Base-by-base conservation (phyloP, 1,140 invertebrate species). In the Pseudomyrmex sp. region DNA sequence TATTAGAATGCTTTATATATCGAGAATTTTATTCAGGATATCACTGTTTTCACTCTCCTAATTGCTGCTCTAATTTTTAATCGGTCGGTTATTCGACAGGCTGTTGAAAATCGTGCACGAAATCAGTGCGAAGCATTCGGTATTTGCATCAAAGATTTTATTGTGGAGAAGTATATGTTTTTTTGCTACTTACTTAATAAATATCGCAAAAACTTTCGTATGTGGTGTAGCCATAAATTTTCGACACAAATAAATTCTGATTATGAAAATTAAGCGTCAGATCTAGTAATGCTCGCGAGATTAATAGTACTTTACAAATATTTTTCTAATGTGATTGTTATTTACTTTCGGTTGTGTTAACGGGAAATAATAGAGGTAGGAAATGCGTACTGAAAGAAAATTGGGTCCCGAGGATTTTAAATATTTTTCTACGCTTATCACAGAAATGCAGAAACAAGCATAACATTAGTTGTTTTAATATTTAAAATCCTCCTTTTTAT, bases 141-240 rank as follows among this genome's bases (percentile, higher is more conserved):
- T 80, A 80, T 61, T 72, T 80, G 66, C 68, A n/a, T 72, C 20
- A 80, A 80, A 54, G 66, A 80, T 61, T 70, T 80, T 50, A 80
- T 20, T 70, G 54, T 79, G 75, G 13, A 70, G 44, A 70, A 70
- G 15, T 79, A 69, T 70, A 59, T 15, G 18, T 35, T 58, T 15
- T 58, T 58, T 23, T 46, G 76, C 66, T 80, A 80, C 76, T 79
- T 80, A 61, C 44, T 59, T n/a, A 59, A 80, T 70, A 72, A 80
- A 80, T 80, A 50, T 69, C n/a, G 15, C 44, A 48, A 20, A 23
- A 79, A 54, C 48, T 50, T 50, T 70, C 23, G 35, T 35, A 35
- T 50, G 35, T 65, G 13, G 23, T 44, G n/a, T 76, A 26, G 26
- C 8, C n/a, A 26, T 70, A 59, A 35, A 70, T 70, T 80, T 69